These are phyloP conservation scores for Gadus macrocephalus DNA, from an alignment of 2,113 vertebrate genomes.

Conservation along the genomic window DNA sequence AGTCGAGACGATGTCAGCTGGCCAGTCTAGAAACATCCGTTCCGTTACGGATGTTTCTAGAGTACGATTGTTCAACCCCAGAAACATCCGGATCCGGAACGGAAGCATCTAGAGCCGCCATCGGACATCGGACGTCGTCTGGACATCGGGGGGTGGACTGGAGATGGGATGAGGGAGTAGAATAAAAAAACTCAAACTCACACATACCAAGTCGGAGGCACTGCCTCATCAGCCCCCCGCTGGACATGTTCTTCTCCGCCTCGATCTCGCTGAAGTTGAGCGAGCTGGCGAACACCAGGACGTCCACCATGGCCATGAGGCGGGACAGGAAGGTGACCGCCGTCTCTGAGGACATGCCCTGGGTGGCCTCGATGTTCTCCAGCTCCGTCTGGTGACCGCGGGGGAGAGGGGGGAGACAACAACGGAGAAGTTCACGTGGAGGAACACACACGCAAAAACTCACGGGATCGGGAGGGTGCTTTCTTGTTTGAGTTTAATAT, in stretches of 20 bases:
- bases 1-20: too few species aligned
- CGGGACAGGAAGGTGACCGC: conserved; percentile 96
- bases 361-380: conserved; percentile 97
- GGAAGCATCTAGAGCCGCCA: too few species aligned
- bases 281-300: conserved; percentile 96
- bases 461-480: neutral
- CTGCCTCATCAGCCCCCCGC: conserved; percentile 95
- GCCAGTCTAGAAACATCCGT: too few species aligned
- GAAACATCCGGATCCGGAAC: too few species aligned
- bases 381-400: conserved; percentile 81
- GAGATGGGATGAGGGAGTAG: neutral
- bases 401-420: too few species aligned
- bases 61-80: too few species aligned
- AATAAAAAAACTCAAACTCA: conserved; percentile 1
- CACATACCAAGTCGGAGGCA: conserved; percentile 93
- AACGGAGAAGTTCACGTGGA: too few species aligned
- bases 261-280: conserved; percentile 99
- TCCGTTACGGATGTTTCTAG: too few species aligned
- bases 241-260: conserved; percentile 99
- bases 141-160: neutral
- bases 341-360: conserved; percentile 98
- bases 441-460: neutral
- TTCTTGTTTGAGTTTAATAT: too few species aligned
- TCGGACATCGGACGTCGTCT: too few species aligned
- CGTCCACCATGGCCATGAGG: conserved; percentile 99